phyloP scores from a whole-genome alignment of 2,113 vertebrate species.

The Melanotaenia duboulayi region DNA sequence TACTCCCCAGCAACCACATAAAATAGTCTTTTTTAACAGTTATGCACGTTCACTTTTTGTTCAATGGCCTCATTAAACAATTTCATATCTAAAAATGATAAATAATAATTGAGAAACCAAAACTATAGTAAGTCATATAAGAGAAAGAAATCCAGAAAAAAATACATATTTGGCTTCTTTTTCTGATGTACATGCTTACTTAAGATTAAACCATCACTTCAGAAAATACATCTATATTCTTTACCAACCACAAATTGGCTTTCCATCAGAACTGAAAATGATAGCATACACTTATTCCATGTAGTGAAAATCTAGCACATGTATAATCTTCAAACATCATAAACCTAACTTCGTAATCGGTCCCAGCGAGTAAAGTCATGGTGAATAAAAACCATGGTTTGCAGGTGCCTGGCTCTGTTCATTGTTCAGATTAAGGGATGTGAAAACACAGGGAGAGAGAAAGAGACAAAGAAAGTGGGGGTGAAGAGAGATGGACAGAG shows the following conservation, averaged over 20 bases:
- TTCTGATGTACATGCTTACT: not conserved
- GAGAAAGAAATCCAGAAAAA: no score
- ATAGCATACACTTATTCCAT: no score
- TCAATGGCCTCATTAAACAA: no score
- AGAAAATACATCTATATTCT: no score
- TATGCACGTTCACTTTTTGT: no score
- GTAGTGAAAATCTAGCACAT: not conserved
- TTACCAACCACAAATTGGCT: no score
- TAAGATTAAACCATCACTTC: not conserved
- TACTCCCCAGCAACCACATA: no score
- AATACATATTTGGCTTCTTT: not conserved
- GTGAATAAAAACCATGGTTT: conserved; percentile 30
- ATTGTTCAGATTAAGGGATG: conserved; percentile 67
- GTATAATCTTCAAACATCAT: not conserved
- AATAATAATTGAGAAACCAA: no score
- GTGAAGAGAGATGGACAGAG: conserved; percentile 73
- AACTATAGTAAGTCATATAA: no score
- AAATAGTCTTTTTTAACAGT: no score
- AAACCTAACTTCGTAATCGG: conserved; percentile 4
- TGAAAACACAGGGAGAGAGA: conserved; percentile 62
- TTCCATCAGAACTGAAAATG: no score
- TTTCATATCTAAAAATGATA: no score
- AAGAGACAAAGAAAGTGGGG: conserved; percentile 56
- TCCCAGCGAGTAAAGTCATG: conserved; percentile 5
- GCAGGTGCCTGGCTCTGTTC: conserved; percentile 74